Conservation (phyloP, 2,888 invertebrate species). For the Hyalella azteca region DNA sequence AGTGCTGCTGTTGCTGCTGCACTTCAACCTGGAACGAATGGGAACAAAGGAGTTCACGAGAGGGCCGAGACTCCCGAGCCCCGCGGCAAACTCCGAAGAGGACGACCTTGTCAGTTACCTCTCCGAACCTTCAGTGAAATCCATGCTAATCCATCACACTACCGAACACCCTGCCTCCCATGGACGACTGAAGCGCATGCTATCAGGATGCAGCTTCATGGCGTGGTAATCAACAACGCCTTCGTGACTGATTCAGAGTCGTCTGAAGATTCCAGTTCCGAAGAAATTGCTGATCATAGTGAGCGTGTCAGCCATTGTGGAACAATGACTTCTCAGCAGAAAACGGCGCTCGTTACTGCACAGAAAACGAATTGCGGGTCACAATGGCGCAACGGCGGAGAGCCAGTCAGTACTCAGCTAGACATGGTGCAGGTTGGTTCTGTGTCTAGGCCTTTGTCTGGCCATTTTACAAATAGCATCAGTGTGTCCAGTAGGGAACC, state of each 20-base stretch:
- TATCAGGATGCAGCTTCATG: background rate
- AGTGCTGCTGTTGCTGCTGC: slow-evolving; percentile 11
- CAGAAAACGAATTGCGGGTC: slow-evolving; percentile 54
- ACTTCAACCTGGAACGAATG: background rate
- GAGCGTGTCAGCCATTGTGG: background rate
- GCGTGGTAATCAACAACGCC: background rate
- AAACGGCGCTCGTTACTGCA: slow-evolving; percentile 11
- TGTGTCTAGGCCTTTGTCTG: slow-evolving; percentile 48
- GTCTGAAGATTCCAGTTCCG: background rate
- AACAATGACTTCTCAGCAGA: slow-evolving; percentile 11
- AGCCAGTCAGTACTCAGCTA: slow-evolving; percentile 45
- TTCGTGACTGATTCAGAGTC: slow-evolving; percentile 17
- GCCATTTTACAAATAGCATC: slow-evolving; percentile 45
- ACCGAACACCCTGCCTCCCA: background rate
- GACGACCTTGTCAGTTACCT: slow-evolving; percentile 35
- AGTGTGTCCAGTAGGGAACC: slow-evolving; percentile 39
- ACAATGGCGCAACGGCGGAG: slow-evolving; percentile 32
- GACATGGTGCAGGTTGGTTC: slow-evolving; percentile 56
- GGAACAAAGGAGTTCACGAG: slow-evolving; percentile 16
- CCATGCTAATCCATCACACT: background rate
- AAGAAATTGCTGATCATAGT: background rate
- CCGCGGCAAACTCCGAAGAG: slow-evolving; percentile 28
- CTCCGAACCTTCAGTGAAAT: slow-evolving; percentile 31
- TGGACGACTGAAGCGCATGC: background rate
- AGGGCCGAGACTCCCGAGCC: slow-evolving; percentile 4